phyloP scores from a whole-genome alignment of 2,113 vertebrate species.

The Heptranchias perlo region DNA sequence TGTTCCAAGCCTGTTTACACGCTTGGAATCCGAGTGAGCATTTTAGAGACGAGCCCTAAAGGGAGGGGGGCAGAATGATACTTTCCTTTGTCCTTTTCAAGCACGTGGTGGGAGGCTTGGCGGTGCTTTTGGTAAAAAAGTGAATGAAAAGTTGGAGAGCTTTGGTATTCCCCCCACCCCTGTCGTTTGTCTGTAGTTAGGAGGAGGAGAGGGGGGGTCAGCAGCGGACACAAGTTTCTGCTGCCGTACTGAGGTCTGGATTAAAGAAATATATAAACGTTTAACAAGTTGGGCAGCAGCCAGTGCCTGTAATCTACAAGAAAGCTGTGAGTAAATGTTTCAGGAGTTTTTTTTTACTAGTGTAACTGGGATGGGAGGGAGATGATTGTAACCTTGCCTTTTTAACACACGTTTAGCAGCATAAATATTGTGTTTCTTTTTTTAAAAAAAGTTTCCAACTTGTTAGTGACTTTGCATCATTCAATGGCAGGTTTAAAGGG shows the following conservation, averaged over 20 bases:
- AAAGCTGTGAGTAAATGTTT: neutral
- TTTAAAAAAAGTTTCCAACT: neutral
- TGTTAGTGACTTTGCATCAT: neutral
- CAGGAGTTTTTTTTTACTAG: neutral
- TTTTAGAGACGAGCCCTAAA: slow-evolving; percentile 32
- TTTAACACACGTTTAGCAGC: neutral
- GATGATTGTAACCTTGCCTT: neutral
- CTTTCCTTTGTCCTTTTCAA: slow-evolving; percentile 30
- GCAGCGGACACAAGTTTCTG: neutral
- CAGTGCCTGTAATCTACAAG: neutral
- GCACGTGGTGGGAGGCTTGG: slow-evolving; percentile 31
- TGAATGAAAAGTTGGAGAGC: slow-evolving; percentile 28
- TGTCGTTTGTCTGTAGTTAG: neutral
- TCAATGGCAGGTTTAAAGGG: neutral
- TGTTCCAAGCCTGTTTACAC: neutral
- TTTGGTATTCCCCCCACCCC: neutral
- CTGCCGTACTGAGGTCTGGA: neutral
- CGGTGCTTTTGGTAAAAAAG: slow-evolving; percentile 7
- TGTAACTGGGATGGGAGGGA: neutral
- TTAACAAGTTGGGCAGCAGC: neutral
- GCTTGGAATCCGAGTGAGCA: neutral
- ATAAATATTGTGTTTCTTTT: neutral
- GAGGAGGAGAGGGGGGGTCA: neutral
- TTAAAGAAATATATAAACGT: neutral
- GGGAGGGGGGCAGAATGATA: neutral